Evolutionary conservation across 2,888 invertebrate genomes (phyloP), one percentile per base, ranked within the genome.

Genomic region (Buathra laborator): DNA sequence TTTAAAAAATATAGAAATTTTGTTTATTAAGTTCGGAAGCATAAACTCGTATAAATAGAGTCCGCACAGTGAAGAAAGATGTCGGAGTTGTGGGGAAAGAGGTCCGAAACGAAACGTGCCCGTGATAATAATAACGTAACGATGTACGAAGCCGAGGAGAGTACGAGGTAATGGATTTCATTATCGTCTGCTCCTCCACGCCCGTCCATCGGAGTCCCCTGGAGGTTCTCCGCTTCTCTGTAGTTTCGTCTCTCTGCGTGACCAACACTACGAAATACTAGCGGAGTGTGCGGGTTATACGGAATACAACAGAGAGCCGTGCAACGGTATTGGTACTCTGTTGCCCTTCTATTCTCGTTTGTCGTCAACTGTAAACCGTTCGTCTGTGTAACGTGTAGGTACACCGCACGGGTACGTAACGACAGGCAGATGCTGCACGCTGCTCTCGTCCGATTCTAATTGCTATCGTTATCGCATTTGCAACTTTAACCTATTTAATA

Each of bases 401-500:
- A 75, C n/a, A 71, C n/a, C 59, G 74, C 43, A 19, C 74, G 72
- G 56, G 59, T 46, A 62, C 80, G 78, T 81, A 86, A 86, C 85
- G 86, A 86, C 77, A 83, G 84, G 77, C 88, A 89, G 88, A 89
- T 86, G 87, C 81, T 87, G 46, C 48, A 32, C 48, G 75, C 59
- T 51, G 53, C 70, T 70, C 62, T 37, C 82, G 76, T 84, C 59
- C 85, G 86, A 88, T 89, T 91, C 88, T 90, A 91, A 91, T 90
- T 90, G 89, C 89, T 88, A 91, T 91, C 90, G 89, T 91, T 91
- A 92, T 92, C 91, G 90, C 89, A 84, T 92, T 91, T 89, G 90
- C 90, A 88, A 90, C 90, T 92, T 90, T 90, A 91, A 91, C 91
- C 91, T 89, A 90, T 91, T 91, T 91, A 91, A 90, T 91, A 90